These are phyloP conservation scores for Gryon sp. DNA, from an alignment of 1,140 invertebrate genomes.

Conservation along the genomic window DNA sequence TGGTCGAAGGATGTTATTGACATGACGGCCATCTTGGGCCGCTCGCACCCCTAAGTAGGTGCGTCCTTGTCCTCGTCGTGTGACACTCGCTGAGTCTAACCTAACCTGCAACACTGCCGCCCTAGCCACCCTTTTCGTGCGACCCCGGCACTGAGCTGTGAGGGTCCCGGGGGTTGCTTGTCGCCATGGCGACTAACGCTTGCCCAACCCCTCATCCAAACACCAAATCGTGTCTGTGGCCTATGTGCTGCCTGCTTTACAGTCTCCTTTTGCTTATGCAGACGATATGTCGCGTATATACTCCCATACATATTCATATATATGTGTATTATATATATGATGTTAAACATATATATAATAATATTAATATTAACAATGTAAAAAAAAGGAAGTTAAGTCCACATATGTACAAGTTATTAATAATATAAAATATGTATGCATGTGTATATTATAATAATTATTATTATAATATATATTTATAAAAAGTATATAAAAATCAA, in stretches of 20 bases:
- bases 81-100: slow-evolving; percentile 71
- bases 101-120: slow-evolving; percentile 67
- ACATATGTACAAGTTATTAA: no score
- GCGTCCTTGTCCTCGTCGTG: slow-evolving; percentile 79
- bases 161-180: slow-evolving; percentile 72
- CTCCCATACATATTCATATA: neutral
- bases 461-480: no score
- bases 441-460: no score
- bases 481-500: no score
- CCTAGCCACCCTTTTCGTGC: slow-evolving; percentile 73
- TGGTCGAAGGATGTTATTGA: slow-evolving; percentile 80
- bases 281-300: neutral
- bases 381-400: no score
- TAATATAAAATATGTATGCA: no score
- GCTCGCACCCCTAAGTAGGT: slow-evolving; percentile 67
- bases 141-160: slow-evolving; percentile 68
- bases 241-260: slow-evolving; percentile 63
- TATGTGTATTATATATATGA: no score
- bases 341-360: no score
- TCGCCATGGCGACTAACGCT: slow-evolving; percentile 74
- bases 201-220: slow-evolving; percentile 69
- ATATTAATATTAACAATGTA: no score
- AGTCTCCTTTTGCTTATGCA: neutral
- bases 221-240: slow-evolving; percentile 70
- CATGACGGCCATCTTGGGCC: slow-evolving; percentile 82